Evolutionary conservation across 2,797 vertebrate genomes (phyloP).

Genomic region (Kryptolebias ocellatus): DNA sequence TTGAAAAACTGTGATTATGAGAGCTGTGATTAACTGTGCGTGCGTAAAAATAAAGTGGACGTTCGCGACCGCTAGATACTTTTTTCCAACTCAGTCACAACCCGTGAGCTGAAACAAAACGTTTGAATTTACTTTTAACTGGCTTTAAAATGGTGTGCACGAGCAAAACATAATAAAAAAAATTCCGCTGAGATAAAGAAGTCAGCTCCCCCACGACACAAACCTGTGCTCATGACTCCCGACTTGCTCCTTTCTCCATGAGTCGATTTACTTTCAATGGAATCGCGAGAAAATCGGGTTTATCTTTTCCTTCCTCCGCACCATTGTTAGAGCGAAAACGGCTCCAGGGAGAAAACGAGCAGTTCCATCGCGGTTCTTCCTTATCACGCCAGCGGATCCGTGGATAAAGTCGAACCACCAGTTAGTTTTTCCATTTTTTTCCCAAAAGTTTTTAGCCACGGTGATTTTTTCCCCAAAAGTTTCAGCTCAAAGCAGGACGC

Average conservation of each 20-base stretch:
- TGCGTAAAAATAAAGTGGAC: slow-evolving; percentile 48
- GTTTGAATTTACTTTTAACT: background rate
- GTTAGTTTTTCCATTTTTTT: slow-evolving; percentile 72
- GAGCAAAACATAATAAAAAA: background rate
- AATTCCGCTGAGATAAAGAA: slow-evolving; percentile 24
- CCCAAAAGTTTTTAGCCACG: slow-evolving; percentile 71
- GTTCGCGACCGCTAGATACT: slow-evolving; percentile 25
- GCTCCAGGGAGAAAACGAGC: background rate
- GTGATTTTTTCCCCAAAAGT: slow-evolving; percentile 53
- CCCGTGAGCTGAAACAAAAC: background rate
- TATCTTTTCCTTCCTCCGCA: slow-evolving; percentile 54
- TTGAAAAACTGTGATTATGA: slow-evolving; percentile 65
- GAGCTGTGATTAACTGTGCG: slow-evolving; percentile 69
- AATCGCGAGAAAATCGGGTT: slow-evolving; percentile 56
- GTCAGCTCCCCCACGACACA: slow-evolving; percentile 71
- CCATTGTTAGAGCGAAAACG: slow-evolving; percentile 59
- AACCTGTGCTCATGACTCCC: slow-evolving; percentile 89
- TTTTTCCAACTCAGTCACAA: background rate
- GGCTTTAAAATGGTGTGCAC: slow-evolving; percentile 9
- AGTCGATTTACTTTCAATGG: slow-evolving; percentile 80
- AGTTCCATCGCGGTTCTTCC: slow-evolving; percentile 25
- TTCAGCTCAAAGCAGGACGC: background rate
- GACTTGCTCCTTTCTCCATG: slow-evolving; percentile 82
- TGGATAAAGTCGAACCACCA: slow-evolving; percentile 45
- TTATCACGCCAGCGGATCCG: slow-evolving; percentile 53